Percentiles rank a stretch among this genome's conserved stretches.
These are phyloP conservation scores for Bombylius major DNA, from an alignment of 2,888 invertebrate genomes.

Conservation along the genomic window DNA sequence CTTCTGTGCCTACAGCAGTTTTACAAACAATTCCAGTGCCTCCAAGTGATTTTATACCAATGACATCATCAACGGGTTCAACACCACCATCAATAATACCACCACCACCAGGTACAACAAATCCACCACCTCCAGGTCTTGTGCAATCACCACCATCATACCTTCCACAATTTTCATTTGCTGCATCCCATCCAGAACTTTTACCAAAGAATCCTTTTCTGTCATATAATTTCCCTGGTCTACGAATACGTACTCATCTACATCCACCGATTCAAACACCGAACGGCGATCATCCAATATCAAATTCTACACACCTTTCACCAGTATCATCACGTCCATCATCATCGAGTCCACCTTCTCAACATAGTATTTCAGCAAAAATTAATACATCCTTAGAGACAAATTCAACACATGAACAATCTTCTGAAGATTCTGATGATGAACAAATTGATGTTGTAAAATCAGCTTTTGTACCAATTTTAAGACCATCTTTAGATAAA, in stretches of 20 bases:
- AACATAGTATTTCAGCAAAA: conserved; percentile 20
- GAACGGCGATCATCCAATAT: conserved; percentile 19
- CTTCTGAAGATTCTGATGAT: conserved; percentile 52
- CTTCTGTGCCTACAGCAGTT: conserved; percentile 21
- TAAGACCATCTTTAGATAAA: conserved; percentile 18
- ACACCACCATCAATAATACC: conserved; percentile 9
- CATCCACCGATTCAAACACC: conserved; percentile 25
- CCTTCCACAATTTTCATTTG: conserved; percentile 45
- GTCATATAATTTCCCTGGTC: conserved; percentile 43
- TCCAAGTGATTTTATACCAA: conserved; percentile 17
- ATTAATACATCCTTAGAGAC: conserved; percentile 46
- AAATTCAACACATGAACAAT: conserved; percentile 45
- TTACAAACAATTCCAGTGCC: conserved; percentile 15
- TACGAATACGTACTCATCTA: conserved; percentile 26
- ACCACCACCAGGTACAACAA: not conserved
- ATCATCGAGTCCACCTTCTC: conserved; percentile 29
- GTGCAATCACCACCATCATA: conserved; percentile 46
- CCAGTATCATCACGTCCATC: conserved; percentile 35
- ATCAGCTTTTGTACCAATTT: conserved; percentile 59
- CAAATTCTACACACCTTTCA: conserved; percentile 27
- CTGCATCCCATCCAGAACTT: conserved; percentile 39
- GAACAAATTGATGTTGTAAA: conserved; percentile 64
- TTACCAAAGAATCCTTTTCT: conserved; percentile 43
- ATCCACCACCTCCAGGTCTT: conserved; percentile 22
- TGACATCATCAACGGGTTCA: conserved; percentile 14